phyloP scores from a whole-genome alignment of 2,113 vertebrate genomes.

The Athene noctua region DNA sequence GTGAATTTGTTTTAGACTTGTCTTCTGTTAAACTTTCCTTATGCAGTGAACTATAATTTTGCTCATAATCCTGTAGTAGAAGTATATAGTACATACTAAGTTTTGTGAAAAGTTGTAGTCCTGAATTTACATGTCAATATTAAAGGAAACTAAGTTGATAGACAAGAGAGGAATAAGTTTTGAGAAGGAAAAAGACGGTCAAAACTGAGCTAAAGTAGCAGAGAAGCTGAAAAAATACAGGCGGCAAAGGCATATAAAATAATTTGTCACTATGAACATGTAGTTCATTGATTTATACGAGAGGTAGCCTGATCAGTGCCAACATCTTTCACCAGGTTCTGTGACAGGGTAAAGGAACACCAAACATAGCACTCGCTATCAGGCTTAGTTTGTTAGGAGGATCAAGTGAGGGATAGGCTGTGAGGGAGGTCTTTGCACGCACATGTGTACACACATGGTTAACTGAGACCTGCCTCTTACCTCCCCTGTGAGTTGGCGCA shows the following conservation, averaged over 20 bases:
- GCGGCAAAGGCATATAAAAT: neutral
- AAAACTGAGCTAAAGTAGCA: neutral
- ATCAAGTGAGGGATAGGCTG: neutral
- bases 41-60: neutral
- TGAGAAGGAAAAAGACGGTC: neutral
- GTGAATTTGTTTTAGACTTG: neutral
- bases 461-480: neutral
- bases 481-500: neutral
- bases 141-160: neutral
- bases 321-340: neutral
- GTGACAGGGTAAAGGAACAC: neutral
- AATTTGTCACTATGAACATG: neutral
- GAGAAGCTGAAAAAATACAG: neutral
- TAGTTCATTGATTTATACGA: neutral
- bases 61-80: neutral
- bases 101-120: neutral
- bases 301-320: neutral
- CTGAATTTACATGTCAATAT: neutral
- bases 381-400: neutral
- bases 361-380: neutral
- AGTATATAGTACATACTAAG: neutral
- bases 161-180: neutral
- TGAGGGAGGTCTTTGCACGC: neutral
- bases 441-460: accelerated
- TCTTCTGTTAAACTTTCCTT: neutral